Evolutionary conservation across 2,113 vertebrate species (phyloP).

Genomic region (Daboia siamensis): DNA sequence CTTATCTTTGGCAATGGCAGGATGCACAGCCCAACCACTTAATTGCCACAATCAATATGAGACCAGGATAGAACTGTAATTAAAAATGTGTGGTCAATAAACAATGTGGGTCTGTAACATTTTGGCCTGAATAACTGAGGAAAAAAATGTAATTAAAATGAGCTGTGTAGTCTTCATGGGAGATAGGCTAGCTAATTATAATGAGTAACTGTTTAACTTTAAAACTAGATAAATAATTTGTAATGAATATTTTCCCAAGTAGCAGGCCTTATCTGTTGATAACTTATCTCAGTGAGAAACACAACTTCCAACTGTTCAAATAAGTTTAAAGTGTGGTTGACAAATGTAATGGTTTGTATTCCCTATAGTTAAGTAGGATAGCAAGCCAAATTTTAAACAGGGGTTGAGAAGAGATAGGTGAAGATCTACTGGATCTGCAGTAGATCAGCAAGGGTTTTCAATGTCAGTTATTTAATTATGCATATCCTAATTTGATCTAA

Average conservation of each 20-base stretch:
- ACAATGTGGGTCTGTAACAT: slow-evolving; percentile 4
- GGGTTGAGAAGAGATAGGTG: background rate
- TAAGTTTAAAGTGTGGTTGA: background rate
- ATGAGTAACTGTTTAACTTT: slow-evolving; percentile 9
- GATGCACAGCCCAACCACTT: background rate
- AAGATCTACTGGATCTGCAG: background rate
- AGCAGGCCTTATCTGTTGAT: background rate
- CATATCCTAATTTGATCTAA: background rate
- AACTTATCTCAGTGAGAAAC: background rate
- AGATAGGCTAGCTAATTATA: slow-evolving; percentile 7
- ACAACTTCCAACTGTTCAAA: background rate
- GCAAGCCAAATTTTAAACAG: background rate
- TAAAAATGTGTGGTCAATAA: slow-evolving; percentile 1
- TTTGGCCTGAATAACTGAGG: background rate
- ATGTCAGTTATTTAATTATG: background rate
- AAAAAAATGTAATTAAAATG: slow-evolving; percentile 19
- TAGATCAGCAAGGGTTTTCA: background rate
- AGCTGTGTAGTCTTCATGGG: background rate
- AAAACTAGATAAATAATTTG: background rate
- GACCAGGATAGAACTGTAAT: background rate
- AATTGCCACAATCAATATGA: background rate
- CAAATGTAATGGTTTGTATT: background rate
- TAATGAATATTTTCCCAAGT: background rate
- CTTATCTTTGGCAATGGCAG: background rate
- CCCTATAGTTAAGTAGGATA: background rate